Conservation (phyloP, 2,113 vertebrate species). For the Trogon melanurus region DNA sequence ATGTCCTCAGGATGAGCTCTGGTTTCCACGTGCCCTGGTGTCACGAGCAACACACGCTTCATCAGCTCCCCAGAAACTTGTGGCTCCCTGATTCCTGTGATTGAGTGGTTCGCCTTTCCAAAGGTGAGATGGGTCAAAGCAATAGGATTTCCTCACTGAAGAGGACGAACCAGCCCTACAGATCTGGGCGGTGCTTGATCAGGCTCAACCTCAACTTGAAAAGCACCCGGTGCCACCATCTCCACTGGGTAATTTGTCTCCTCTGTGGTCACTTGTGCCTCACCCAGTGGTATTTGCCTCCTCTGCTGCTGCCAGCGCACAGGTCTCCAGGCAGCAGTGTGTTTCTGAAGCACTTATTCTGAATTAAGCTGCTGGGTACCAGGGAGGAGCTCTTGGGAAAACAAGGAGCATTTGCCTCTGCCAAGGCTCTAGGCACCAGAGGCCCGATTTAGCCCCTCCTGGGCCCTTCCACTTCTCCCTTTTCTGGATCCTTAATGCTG, state of each 20-base stretch:
- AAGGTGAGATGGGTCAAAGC: not conserved
- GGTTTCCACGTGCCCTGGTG: accelerated
- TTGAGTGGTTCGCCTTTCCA: not conserved
- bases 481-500: not conserved
- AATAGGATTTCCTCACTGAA: not conserved
- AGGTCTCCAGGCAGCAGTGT: not conserved
- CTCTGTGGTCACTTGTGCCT: not conserved
- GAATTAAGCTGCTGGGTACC: not conserved
- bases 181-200: not conserved
- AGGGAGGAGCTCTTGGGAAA: not conserved
- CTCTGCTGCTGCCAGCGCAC: not conserved
- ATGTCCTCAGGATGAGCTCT: not conserved
- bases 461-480: not conserved
- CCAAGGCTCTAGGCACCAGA: not conserved
- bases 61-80: not conserved
- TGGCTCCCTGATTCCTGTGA: not conserved
- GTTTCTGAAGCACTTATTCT: not conserved
- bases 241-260: not conserved
- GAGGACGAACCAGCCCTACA: not conserved
- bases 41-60: not conserved
- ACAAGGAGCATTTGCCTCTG: not conserved
- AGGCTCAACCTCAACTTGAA: not conserved
- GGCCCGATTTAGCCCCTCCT: not conserved
- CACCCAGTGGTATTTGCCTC: not conserved
- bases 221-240: not conserved